phyloP scores from a whole-genome alignment of 2,888 invertebrate genomes.

The Tridacna crocea region DNA sequence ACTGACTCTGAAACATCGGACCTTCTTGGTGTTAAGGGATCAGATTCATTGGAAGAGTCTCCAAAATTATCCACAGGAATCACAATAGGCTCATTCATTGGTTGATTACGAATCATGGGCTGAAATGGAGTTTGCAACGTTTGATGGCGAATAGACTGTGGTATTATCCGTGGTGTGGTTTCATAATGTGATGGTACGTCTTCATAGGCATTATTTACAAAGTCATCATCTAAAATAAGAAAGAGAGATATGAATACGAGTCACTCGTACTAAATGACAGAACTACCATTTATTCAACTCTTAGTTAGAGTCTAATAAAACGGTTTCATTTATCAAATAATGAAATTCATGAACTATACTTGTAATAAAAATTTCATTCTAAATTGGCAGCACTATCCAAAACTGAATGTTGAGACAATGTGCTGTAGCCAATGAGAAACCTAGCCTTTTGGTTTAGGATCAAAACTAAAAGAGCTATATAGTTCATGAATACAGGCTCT shows the following conservation, averaged over 20 bases:
- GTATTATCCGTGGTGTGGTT: conserved; percentile 10
- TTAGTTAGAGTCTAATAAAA: too few species aligned
- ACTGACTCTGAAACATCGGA: not conserved
- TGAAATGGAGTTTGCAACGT: not conserved
- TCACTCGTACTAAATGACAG: too few species aligned
- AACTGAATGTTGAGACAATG: too few species aligned
- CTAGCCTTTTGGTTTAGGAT: too few species aligned
- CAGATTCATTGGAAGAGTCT: conserved; percentile 30
- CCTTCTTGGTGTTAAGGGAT: not conserved
- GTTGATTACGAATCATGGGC: not conserved
- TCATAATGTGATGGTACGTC: conserved; percentile 10
- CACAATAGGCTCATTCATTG: conserved; percentile 30
- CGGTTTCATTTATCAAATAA: too few species aligned
- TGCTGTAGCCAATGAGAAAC: too few species aligned
- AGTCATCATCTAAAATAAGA: conserved; percentile 8
- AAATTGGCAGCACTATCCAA: too few species aligned
- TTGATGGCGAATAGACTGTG: conserved; percentile 15
- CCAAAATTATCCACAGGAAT: conserved; percentile 43
- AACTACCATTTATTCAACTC: too few species aligned
- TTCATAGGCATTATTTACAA: conserved; percentile 21
- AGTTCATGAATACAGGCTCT: too few species aligned
- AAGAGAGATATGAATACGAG: not conserved
- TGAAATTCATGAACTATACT: too few species aligned
- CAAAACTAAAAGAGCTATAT: too few species aligned
- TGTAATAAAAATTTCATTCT: too few species aligned